Conservation (phyloP, 2,888 invertebrate genomes). For the Amphipyra berbera region DNA sequence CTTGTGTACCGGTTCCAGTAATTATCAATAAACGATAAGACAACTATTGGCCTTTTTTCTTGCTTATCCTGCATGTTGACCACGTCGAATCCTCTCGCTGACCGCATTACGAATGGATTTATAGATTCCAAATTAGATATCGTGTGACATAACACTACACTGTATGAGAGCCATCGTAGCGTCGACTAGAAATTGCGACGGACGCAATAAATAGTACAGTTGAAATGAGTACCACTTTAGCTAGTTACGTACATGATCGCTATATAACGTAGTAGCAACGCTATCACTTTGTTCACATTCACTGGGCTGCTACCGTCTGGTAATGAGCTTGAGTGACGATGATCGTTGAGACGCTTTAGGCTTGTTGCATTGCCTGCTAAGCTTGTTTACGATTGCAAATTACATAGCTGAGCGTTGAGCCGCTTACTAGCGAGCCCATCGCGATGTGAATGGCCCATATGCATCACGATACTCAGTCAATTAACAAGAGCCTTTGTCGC, state of each 20-base stretch:
- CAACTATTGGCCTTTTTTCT: conserved; percentile 86
- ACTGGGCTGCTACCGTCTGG: conserved; percentile 36
- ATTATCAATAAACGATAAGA: conserved; percentile 85
- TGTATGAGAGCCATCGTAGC: conserved; percentile 51
- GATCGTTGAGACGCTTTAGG: conserved; percentile 48
- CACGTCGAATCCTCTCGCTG: conserved; percentile 66
- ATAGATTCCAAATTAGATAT: conserved; percentile 51
- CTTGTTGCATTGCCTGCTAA: conserved; percentile 52
- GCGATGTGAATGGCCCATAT: conserved; percentile 54
- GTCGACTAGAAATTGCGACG: conserved; percentile 53
- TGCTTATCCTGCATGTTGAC: conserved; percentile 86
- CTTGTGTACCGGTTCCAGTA: conserved; percentile 85
- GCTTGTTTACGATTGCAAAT: conserved; percentile 51
- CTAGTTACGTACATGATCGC: conserved; percentile 62
- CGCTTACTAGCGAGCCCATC: conserved; percentile 48
- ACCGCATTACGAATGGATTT: conserved; percentile 54
- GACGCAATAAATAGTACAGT: conserved; percentile 47
- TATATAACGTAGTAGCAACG: conserved; percentile 59
- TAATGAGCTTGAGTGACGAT: conserved; percentile 37
- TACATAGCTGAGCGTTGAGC: conserved; percentile 50
- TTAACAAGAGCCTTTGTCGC: conserved; percentile 53
- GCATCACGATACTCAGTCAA: conserved; percentile 40
- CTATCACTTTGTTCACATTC: conserved; percentile 56
- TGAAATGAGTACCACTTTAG: conserved; percentile 60
- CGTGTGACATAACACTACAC: conserved; percentile 45